These are phyloP conservation scores for Halcyon leucocephala DNA, from an alignment of 2,797 vertebrate genomes.

Conservation along the genomic window DNA sequence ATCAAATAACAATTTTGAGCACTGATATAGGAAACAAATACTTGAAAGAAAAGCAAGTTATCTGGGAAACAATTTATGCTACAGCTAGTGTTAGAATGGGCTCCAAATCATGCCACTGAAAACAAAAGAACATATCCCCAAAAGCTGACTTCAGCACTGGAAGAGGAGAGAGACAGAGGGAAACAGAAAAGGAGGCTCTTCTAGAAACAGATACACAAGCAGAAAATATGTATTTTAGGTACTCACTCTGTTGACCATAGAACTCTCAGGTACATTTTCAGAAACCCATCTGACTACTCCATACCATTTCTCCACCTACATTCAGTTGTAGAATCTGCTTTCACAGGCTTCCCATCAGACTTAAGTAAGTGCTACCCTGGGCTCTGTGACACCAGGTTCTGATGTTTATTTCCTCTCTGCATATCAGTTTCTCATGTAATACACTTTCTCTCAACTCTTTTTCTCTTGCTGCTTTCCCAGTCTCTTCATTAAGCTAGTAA, in stretches of 20 bases:
- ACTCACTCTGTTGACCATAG: background rate
- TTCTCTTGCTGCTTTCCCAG: background rate
- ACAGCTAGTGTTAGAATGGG: background rate
- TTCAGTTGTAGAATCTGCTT: background rate
- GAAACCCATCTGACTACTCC: background rate
- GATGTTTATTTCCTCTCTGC: background rate
- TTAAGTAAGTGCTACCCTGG: background rate
- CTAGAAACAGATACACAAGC: background rate
- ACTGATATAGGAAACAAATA: fast-evolving
- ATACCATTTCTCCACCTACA: background rate
- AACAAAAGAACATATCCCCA: background rate
- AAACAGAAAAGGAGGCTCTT: background rate
- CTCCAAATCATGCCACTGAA: background rate
- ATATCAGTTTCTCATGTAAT: background rate
- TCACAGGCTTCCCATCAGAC: background rate
- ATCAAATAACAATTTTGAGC: fast-evolving
- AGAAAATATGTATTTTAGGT: background rate
- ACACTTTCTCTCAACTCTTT: background rate
- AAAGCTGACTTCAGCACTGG: background rate
- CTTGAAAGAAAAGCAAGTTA: background rate
- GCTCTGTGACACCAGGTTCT: background rate
- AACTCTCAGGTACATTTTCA: background rate
- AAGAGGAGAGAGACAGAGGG: background rate
- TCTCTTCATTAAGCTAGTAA: background rate
- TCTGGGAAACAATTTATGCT: background rate